Conservation (phyloP, 37 sponge, comb jelly and placozoan species). For the Eunapius fragilis region DNA sequence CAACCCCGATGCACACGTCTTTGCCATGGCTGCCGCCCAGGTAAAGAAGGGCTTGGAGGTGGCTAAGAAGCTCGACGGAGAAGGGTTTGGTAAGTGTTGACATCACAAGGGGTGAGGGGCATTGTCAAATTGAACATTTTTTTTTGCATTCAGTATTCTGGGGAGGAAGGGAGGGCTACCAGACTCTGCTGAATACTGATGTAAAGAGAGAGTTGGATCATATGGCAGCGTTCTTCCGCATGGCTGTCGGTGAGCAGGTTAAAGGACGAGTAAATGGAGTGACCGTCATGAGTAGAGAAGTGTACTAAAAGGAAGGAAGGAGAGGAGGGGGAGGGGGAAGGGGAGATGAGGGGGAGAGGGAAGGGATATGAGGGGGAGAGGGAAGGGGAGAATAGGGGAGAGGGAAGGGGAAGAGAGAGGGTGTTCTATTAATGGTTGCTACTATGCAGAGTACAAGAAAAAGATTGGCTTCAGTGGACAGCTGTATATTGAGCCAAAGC, state of each 20-base stretch:
- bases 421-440: background rate
- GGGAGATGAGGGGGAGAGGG: too few relatives aligned
- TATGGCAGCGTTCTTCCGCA: constrained; percentile 73
- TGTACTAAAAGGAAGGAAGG: too few relatives aligned
- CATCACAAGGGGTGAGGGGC: too few relatives aligned
- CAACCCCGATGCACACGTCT: constrained; percentile 67
- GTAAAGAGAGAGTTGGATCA: constrained; percentile 69
- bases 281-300: too few relatives aligned
- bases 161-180: constrained; percentile 82
- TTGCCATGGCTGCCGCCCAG: constrained; percentile 74
- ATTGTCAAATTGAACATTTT: background rate
- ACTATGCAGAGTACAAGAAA: constrained; percentile 44
- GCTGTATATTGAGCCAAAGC: constrained; percentile 76
- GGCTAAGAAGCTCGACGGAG: constrained; percentile 70
- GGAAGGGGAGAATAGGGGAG: too few relatives aligned
- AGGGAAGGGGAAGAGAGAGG: too few relatives aligned
- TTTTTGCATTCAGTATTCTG: constrained; percentile 53
- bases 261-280: too few relatives aligned
- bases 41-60: constrained; percentile 72
- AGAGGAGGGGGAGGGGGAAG: too few relatives aligned
- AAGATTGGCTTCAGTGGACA: constrained; percentile 82
- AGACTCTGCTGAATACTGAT: constrained; percentile 71
- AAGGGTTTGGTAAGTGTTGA: constrained; percentile 57
- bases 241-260: constrained; percentile 35
- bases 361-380: too few relatives aligned